phyloP scores from a whole-genome alignment of 2,888 invertebrate genomes.

The Eugnorisma glareosa region DNA sequence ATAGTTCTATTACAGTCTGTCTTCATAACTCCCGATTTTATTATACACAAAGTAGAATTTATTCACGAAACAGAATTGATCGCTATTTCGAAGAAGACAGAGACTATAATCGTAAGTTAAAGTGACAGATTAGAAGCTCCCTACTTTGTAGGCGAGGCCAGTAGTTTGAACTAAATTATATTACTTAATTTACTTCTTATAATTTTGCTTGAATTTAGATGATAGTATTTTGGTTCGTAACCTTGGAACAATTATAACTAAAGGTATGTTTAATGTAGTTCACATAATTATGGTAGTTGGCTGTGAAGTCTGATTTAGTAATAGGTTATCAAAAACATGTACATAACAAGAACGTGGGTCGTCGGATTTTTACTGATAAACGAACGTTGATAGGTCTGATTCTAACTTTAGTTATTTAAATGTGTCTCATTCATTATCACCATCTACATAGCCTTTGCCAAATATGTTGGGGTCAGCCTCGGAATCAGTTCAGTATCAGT shows the following conservation, averaged over 20 bases:
- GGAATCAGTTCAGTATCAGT: not conserved
- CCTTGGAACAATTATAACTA: conserved; percentile 23
- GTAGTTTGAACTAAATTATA: conserved; percentile 34
- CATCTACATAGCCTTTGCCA: not conserved
- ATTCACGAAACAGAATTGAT: conserved; percentile 38
- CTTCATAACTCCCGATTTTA: conserved; percentile 41
- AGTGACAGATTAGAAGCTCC: conserved; percentile 42
- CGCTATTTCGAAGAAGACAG: conserved; percentile 41
- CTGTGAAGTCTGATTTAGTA: not conserved
- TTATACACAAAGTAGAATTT: conserved; percentile 47
- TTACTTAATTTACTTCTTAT: conserved; percentile 45
- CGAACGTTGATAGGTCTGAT: not conserved
- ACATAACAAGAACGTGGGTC: not conserved
- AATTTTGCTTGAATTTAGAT: conserved; percentile 28
- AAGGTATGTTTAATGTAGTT: not conserved
- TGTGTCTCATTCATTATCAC: not conserved
- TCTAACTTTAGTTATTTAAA: not conserved
- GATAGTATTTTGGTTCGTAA: conserved; percentile 8
- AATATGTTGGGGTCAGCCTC: not conserved
- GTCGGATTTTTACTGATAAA: not conserved
- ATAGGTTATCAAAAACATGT: not conserved
- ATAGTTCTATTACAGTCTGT: conserved; percentile 19
- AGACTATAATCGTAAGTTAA: conserved; percentile 49
- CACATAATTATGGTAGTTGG: conserved; percentile 10
- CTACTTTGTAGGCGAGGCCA: conserved; percentile 41